A percentile compares a stretch with the other conserved stretches of the same genome.
Evolutionary conservation across 2,113 vertebrate species (phyloP).

Genomic region (Phyllostomus discolor): DNA sequence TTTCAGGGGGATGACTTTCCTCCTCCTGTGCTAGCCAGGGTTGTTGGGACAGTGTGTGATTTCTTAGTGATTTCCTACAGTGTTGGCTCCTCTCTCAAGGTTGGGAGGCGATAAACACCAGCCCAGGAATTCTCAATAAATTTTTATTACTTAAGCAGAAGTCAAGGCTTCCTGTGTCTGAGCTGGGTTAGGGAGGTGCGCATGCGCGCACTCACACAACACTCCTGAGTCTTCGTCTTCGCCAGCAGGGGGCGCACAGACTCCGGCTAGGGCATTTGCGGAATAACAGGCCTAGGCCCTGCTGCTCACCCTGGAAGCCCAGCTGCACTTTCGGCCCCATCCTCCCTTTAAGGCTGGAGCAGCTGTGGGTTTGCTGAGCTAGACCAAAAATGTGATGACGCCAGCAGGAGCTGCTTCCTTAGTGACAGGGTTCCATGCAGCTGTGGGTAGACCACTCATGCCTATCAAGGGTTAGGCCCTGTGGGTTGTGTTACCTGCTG

Average conservation of each 20-base stretch:
- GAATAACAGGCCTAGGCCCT: no score
- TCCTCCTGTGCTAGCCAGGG: background rate
- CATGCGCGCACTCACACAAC: background rate
- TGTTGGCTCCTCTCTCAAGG: background rate
- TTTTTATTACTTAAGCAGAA: conserved; percentile 69
- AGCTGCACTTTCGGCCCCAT: background rate
- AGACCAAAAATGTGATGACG: conserved; percentile 50
- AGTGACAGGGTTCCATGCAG: background rate
- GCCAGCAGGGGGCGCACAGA: conserved; percentile 55
- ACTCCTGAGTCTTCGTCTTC: rapidly evolving
- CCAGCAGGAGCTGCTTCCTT: conserved; percentile 35
- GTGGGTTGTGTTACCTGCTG: background rate
- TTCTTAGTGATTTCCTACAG: conserved; percentile 55
- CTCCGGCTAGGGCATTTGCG: background rate
- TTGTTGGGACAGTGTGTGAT: conserved; percentile 39
- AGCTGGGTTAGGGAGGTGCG: background rate
- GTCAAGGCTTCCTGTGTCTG: background rate
- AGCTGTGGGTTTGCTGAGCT: conserved; percentile 58
- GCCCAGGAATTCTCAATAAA: conserved; percentile 72
- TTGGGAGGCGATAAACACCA: conserved; percentile 25
- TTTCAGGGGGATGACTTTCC: background rate
- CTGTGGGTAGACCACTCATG: background rate
- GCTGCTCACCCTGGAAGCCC: background rate
- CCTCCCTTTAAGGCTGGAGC: background rate
- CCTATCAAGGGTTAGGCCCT: background rate